phyloP scores from a whole-genome alignment of 2,113 vertebrate genomes.

The Nothoprocta pentlandii region DNA sequence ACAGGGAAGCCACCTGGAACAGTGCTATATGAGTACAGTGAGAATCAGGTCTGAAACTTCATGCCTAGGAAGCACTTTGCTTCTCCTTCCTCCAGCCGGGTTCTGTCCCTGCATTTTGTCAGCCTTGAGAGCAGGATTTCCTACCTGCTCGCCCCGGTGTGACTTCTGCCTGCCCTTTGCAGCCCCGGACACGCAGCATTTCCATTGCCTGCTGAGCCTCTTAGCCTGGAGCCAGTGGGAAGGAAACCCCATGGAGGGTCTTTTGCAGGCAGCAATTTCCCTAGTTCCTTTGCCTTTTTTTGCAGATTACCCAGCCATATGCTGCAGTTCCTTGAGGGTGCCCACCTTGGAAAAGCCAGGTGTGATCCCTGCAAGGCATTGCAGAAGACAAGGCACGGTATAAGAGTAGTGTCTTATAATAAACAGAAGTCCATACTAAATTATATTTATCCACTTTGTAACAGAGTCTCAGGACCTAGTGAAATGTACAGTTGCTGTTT shows the following conservation, averaged over 20 bases:
- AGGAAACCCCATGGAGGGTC: background rate
- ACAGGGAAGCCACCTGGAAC: background rate
- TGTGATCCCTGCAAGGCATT: accelerated
- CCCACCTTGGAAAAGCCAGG: accelerated
- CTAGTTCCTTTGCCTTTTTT: background rate
- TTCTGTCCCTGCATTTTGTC: too few species aligned
- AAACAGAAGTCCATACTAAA: background rate
- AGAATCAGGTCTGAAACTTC: background rate
- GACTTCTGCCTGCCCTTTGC: background rate
- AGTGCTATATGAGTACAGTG: background rate
- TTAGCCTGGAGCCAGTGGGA: background rate
- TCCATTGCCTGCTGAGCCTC: background rate
- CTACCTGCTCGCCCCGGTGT: background rate
- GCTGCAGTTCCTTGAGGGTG: accelerated
- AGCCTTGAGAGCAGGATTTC: background rate
- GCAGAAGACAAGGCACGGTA: background rate
- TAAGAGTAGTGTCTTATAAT: background rate
- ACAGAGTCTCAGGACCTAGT: background rate
- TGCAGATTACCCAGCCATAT: accelerated
- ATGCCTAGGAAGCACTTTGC: background rate
- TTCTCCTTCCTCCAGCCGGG: background rate
- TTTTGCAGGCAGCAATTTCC: background rate
- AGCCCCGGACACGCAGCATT: background rate
- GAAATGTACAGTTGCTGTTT: background rate
- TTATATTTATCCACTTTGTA: background rate